Conservation (phyloP, 2,113 vertebrate genomes). For the Jaculus jaculus region DNA sequence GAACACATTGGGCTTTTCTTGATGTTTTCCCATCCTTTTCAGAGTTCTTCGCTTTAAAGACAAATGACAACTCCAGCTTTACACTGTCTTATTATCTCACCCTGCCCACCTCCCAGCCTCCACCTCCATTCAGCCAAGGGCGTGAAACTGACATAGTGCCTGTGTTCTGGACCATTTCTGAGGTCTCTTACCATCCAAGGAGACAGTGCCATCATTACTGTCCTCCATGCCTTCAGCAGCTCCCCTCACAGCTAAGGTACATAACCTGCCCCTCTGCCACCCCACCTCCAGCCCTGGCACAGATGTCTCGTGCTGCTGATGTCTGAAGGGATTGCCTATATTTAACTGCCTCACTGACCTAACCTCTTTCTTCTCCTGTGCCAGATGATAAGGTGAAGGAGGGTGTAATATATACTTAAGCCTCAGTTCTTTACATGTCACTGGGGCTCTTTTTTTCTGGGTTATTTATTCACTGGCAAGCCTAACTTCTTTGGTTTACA, state of each 20-base stretch:
- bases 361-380: conserved; percentile 67
- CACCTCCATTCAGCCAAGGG: conserved; percentile 54
- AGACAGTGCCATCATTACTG: conserved; percentile 53
- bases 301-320: conserved; percentile 57
- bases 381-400: conserved; percentile 69
- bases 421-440: conserved; percentile 73
- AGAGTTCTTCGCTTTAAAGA: conserved; percentile 57
- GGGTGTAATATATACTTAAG: conserved; percentile 53
- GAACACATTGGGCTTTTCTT: conserved; percentile 9
- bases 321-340: conserved; percentile 70
- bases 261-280: conserved; percentile 45
- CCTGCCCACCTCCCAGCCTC: conserved; percentile 4
- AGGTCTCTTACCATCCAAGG: conserved; percentile 62
- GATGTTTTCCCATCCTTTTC: neutral
- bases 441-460: conserved; percentile 59
- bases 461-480: conserved; percentile 76
- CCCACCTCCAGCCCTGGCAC: conserved; percentile 71
- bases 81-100: neutral
- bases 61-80: conserved; percentile 53
- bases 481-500: conserved; percentile 79
- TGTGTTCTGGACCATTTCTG: conserved; percentile 67
- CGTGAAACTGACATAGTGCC: conserved; percentile 71
- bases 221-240: conserved; percentile 77
- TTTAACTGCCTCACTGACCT: conserved; percentile 81
- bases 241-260: conserved; percentile 50